Base-by-base conservation (phyloP, 2,113 vertebrate species). In the Eleginops maclovinus region DNA sequence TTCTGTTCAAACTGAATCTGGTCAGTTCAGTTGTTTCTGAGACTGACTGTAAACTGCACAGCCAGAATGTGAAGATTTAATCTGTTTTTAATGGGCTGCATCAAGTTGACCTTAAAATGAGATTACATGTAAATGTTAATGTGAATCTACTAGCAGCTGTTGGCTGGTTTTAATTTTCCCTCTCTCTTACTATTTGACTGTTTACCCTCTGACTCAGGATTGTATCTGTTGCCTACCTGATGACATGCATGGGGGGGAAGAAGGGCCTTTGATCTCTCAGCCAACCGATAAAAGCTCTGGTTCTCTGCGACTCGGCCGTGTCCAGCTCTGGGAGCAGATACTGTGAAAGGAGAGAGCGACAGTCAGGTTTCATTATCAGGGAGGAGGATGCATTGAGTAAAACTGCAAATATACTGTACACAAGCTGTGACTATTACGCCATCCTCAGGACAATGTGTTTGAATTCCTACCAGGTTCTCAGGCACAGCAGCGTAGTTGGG, bases 181-280 rank as follows among this genome's bases (percentile, higher is more conserved):
- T 16, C 43, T 17, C 24, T 55, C 21, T n/a, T 2, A 11, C 24
- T 17, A 46, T 1, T 56, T 73, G 0, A 50, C 19, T 41, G 12
- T 66, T 49, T 59, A 47, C 9, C 12, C 19, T 56, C 16, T 41
- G 44, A n/a, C 6, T 24, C 21, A 40, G 31, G 53, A 7, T 21
- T 21, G 26, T 11, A 11, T 53, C 11, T 55, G n/a, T 24, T 11
- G 77, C 95, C 93, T 94, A 99, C 98, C 95, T 97, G 94, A 99
- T 94, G 87, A 99, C 71, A 86, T 98, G 96, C 66, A 99, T 89
- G 75, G 96, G 85, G 49, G 98, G 95, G 73, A 93, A 98, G 87
- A 99, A 98, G 14, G 98, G 97, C 88, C 97, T 96, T 90, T 97
- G 97, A 60, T 99, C 97, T 89, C 96, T 95, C 85, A 99, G 94